Conservation (phyloP, 23 tunicate genomes). For the Trididemnum clinides region DNA sequence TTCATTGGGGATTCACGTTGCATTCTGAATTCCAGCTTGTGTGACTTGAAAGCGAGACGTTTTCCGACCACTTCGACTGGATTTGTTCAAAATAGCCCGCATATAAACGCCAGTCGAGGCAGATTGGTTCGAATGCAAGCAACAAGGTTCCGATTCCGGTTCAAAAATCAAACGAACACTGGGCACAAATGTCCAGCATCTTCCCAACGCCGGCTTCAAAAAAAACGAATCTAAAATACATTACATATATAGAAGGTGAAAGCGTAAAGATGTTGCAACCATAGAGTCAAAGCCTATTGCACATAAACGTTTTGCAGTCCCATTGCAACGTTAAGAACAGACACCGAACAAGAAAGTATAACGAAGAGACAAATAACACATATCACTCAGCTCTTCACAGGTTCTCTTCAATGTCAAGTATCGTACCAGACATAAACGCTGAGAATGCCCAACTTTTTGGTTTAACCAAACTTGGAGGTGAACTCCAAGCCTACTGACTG, state of each 20-base stretch:
- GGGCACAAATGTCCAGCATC: conserved; percentile 47
- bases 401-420: too few relatives aligned
- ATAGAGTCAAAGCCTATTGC: too few relatives aligned
- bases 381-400: too few relatives aligned
- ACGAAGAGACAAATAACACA: too few relatives aligned
- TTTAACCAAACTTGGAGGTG: too few relatives aligned
- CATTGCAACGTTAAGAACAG: too few relatives aligned
- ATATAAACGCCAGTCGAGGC: neutral
- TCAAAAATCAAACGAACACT: conserved; percentile 41
- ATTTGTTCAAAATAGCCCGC: neutral
- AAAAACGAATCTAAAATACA: neutral
- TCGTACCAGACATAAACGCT: too few relatives aligned
- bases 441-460: too few relatives aligned
- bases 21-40: neutral
- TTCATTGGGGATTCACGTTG: neutral
- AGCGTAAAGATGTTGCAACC: too few relatives aligned
- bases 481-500: too few relatives aligned
- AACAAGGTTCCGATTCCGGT: conserved; percentile 20
- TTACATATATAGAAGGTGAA: neutral
- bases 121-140: neutral
- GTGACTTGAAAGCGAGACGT: neutral
- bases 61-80: neutral
- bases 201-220: conserved; percentile 42
- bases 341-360: too few relatives aligned
- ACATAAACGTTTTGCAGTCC: too few relatives aligned